Conservation (phyloP, 37 sponge, comb jelly and placozoan genomes). For the Crambe crambe region DNA sequence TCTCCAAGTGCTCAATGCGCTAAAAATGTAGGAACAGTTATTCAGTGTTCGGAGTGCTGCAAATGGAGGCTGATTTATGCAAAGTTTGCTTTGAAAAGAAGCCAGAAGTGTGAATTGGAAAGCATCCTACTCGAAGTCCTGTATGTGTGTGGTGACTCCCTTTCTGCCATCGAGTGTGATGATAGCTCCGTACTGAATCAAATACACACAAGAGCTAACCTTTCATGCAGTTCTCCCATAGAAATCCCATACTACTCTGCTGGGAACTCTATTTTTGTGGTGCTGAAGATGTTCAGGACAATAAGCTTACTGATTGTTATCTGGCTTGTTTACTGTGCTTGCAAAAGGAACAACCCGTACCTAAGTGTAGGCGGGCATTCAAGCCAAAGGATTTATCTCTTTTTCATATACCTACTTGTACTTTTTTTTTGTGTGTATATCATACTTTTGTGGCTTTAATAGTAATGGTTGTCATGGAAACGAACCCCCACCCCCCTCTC, state of each 20-base stretch:
- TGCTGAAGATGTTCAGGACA: constrained; percentile 29
- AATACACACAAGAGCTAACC: constrained; percentile 34
- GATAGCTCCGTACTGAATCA: constrained; percentile 23
- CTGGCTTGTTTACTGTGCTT: constrained; percentile 2
- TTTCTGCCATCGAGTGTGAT: constrained; percentile 34
- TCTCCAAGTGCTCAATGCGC: constrained; percentile 50
- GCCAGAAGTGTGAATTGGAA: constrained; percentile 25
- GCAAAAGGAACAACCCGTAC: too few relatives aligned
- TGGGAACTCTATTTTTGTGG: constrained; percentile 38
- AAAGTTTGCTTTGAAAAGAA: constrained; percentile 36
- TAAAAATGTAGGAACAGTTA: constrained; percentile 31
- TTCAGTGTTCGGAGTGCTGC: constrained; percentile 25
- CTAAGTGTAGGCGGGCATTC: too few relatives aligned
- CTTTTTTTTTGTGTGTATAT: neutral
- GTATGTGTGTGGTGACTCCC: constrained; percentile 31
- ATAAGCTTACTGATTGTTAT: neutral
- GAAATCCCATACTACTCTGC: constrained; percentile 63
- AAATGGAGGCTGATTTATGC: constrained; percentile 49
- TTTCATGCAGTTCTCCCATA: constrained; percentile 41
- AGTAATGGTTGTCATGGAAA: neutral
- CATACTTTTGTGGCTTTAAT: too few relatives aligned
- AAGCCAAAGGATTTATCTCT: too few relatives aligned
- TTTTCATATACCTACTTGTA: too few relatives aligned
- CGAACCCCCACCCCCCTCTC: neutral
- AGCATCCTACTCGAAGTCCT: too few relatives aligned